Percentiles rank a stretch among this genome's conserved stretches.
Conservation (phyloP, 2,888 invertebrate species). For the Lasioglossum zephyrum region DNA sequence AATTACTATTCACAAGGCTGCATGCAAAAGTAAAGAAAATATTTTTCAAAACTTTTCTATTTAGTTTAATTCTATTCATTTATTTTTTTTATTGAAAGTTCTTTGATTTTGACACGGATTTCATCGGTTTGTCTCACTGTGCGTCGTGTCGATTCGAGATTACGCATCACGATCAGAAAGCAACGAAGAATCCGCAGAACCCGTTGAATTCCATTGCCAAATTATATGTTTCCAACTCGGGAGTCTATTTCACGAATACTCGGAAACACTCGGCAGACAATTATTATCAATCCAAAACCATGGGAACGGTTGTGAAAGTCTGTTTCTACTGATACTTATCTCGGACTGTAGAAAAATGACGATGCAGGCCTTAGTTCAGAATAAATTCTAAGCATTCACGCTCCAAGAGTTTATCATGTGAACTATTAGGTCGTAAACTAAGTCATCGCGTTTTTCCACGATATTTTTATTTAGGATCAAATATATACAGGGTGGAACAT, state of each 20-base stretch:
- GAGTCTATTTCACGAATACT: conserved; percentile 36
- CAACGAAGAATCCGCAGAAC: conserved; percentile 43
- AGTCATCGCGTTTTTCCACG: background rate
- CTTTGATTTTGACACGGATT: no score
- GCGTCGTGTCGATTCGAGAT: background rate
- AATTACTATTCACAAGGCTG: no score
- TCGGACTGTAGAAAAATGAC: background rate
- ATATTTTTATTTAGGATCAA: background rate
- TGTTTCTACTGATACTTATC: background rate
- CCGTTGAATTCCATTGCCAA: conserved; percentile 47
- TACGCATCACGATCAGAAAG: conserved; percentile 28
- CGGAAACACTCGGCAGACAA: conserved; percentile 25
- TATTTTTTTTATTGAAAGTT: no score
- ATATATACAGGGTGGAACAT: background rate
- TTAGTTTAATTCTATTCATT: no score
- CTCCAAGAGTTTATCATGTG: background rate
- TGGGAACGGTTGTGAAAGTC: conserved; percentile 19
- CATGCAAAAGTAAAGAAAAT: no score
- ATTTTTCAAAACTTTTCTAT: no score
- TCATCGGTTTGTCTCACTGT: no score
- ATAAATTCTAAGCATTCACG: background rate
- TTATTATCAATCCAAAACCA: conserved; percentile 35
- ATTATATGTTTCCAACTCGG: conserved; percentile 44
- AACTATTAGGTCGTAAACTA: background rate
- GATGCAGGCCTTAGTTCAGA: background rate